Percentiles rank a stretch among this genome's conserved stretches.
Conservation (phyloP, 2,797 vertebrate genomes). For the Odontamblyopus lacepedii region DNA sequence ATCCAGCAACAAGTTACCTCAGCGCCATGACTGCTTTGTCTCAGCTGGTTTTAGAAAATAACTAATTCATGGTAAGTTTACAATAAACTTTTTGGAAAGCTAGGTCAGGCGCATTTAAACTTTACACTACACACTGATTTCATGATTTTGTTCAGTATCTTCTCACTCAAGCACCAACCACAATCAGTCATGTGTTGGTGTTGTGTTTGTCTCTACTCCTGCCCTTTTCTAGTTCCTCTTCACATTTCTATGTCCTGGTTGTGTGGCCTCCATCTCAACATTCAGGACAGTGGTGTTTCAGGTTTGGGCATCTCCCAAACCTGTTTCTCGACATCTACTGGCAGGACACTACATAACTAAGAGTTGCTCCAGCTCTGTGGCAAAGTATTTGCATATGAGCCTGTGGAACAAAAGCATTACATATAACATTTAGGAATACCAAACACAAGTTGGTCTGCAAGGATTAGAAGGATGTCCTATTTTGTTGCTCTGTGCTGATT, state of each 20-base stretch:
- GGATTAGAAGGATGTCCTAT: background rate
- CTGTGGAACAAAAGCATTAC: constrained; percentile 20
- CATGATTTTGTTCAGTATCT: background rate
- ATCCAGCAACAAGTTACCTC: constrained; percentile 71
- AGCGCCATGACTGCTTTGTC: constrained; percentile 74
- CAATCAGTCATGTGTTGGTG: background rate
- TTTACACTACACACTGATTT: background rate
- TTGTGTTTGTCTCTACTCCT: background rate
- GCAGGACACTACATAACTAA: constrained; percentile 56
- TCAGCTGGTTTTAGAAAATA: constrained; percentile 71
- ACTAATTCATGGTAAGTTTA: constrained; percentile 81
- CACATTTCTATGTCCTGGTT: constrained; percentile 55
- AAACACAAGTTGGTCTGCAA: background rate
- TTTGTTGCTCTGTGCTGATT: constrained; percentile 14
- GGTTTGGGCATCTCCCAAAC: constrained; percentile 67
- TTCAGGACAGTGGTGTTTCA: constrained; percentile 63
- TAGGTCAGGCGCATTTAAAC: background rate
- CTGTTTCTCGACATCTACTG: constrained; percentile 57
- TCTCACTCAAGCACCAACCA: background rate
- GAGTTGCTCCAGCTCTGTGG: constrained; percentile 37
- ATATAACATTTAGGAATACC: background rate
- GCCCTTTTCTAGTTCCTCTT: constrained; percentile 52
- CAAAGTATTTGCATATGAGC: constrained; percentile 59
- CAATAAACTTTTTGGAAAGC: background rate
- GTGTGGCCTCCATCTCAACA: constrained; percentile 14